phyloP scores from a whole-genome alignment of 2,888 invertebrate species.

The Ochropleura plecta region DNA sequence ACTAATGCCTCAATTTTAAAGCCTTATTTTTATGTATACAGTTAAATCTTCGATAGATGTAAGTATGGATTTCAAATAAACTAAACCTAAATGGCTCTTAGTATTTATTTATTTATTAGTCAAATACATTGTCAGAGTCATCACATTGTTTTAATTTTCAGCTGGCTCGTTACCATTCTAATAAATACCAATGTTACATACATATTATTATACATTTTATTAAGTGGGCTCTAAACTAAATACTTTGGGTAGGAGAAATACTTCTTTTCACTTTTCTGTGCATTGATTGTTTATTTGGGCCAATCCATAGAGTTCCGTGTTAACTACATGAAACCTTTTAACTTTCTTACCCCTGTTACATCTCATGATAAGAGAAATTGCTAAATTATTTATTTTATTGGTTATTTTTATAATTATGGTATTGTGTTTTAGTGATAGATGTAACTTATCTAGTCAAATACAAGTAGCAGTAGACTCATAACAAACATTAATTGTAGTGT shows the following conservation, averaged over 20 bases:
- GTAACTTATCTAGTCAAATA: not conserved
- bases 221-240: not conserved
- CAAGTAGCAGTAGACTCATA: constrained; percentile 40
- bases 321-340: constrained; percentile 6
- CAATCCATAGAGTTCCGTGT: not conserved
- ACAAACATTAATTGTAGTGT: constrained; percentile 53
- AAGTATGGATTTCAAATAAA: constrained; percentile 61
- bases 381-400: not conserved
- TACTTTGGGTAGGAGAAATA: not conserved
- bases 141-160: not conserved
- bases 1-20: constrained; percentile 54
- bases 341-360: not conserved
- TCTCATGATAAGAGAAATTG: not conserved
- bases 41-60: constrained; percentile 65
- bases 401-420: not conserved
- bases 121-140: constrained; percentile 9
- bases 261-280: constrained; percentile 10
- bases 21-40: constrained; percentile 65
- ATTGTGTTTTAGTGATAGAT: not conserved
- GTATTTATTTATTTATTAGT: constrained; percentile 49
- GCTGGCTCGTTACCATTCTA: not conserved
- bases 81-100: constrained; percentile 13
- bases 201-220: not conserved
- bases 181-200: not conserved
- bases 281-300: not conserved